Conservation (phyloP, 2,797 vertebrate genomes). For the Melanogrammus aeglefinus region DNA sequence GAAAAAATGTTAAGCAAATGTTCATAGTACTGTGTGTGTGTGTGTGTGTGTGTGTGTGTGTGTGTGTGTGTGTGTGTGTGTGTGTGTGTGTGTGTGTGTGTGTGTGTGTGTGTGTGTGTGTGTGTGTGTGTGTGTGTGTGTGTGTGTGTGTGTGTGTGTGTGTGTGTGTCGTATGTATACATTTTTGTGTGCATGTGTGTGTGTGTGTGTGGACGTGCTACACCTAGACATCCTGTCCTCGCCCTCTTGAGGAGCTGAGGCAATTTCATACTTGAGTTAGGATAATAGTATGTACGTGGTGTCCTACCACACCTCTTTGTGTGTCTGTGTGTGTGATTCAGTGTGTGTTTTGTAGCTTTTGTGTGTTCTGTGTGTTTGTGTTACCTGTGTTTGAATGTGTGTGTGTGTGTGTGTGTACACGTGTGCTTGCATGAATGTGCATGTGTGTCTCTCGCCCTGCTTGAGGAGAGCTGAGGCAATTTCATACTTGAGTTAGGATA, state of each 20-base stretch:
- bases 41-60: neutral
- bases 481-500: too few relatives aligned
- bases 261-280: conserved; percentile 1
- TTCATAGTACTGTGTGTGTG: neutral
- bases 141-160: too few relatives aligned
- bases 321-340: too few relatives aligned
- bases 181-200: neutral
- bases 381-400: too few relatives aligned
- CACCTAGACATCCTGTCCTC: neutral
- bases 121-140: too few relatives aligned
- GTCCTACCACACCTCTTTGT: too few relatives aligned
- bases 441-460: neutral
- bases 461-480: too few relatives aligned
- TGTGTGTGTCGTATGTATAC: too few relatives aligned
- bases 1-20: neutral
- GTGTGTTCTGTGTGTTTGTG: too few relatives aligned
- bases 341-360: too few relatives aligned
- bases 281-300: neutral
- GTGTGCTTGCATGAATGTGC: neutral
- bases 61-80: neutral
- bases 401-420: too few relatives aligned
- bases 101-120: neutral
- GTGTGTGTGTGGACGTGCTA: neutral
- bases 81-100: neutral
- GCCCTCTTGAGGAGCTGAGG: neutral